Conservation (phyloP, 2,113 vertebrate genomes). For the Macquaria ambigua region DNA sequence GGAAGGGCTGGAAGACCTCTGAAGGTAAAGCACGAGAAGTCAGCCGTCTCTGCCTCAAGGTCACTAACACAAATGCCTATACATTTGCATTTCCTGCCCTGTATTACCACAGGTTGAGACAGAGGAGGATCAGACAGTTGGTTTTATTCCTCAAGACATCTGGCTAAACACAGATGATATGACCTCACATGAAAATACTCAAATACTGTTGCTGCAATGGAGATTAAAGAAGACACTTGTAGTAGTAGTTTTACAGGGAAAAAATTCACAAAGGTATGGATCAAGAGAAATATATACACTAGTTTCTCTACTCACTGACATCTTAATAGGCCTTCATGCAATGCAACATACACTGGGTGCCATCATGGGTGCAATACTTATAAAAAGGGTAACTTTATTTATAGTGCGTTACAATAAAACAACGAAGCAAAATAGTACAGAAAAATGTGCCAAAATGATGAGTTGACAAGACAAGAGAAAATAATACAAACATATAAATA, state of each 20-base stretch:
- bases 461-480: neutral
- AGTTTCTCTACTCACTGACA: too few species aligned
- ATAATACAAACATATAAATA: neutral
- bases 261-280: too few species aligned
- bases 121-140: neutral
- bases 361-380: too few species aligned
- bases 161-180: neutral
- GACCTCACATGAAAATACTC: neutral
- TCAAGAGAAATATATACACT: too few species aligned
- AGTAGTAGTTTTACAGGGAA: too few species aligned
- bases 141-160: too few species aligned
- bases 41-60: neutral
- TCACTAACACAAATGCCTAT: neutral
- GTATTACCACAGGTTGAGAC: neutral
- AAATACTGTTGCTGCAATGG: neutral
- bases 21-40: slow-evolving; percentile 86
- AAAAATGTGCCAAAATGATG: neutral
- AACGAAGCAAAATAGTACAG: too few species aligned
- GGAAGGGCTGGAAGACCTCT: slow-evolving; percentile 96
- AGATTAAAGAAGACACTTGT: too few species aligned
- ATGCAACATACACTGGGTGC: too few species aligned
- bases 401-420: too few species aligned
- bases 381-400: too few species aligned
- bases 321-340: too few species aligned
- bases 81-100: neutral